phyloP scores from a whole-genome alignment of 2,888 invertebrate genomes.

The Brassicogethes aeneus region DNA sequence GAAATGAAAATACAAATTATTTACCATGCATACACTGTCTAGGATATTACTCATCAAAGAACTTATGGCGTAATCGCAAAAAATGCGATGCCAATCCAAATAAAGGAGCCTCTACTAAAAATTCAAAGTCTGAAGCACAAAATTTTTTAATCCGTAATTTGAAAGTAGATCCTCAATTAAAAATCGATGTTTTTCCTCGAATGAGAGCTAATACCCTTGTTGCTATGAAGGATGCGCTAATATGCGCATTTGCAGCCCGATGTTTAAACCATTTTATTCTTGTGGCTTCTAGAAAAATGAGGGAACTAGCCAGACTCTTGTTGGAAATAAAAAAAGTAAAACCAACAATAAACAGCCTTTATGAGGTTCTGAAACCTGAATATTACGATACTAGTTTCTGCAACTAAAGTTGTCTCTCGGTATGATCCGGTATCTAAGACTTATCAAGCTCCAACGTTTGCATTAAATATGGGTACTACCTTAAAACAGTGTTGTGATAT shows the following conservation, averaged over 20 bases:
- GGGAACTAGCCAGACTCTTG: conserved; percentile 11
- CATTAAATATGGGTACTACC: conserved; percentile 11
- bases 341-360: conserved; percentile 8
- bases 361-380: conserved; percentile 13
- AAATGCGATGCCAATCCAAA: background rate
- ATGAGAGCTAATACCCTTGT: conserved; percentile 13
- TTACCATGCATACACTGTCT: conserved; percentile 5
- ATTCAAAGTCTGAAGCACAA: conserved; percentile 2
- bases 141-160: background rate
- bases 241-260: conserved; percentile 13
- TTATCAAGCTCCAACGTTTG: conserved; percentile 7
- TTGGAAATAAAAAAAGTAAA: conserved; percentile 8
- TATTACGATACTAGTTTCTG: conserved; percentile 15
- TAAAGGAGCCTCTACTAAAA: background rate
- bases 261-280: conserved; percentile 11
- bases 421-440: conserved; percentile 7
- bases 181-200: conserved; percentile 10
- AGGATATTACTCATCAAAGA: conserved; percentile 4
- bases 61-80: background rate
- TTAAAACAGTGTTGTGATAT: conserved; percentile 11
- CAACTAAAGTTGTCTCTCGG: conserved; percentile 12
- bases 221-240: conserved; percentile 11
- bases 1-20: conserved; percentile 2
- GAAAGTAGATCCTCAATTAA: conserved; percentile 3
- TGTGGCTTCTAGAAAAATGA: conserved; percentile 13